Evolutionary conservation across 2,888 invertebrate species (phyloP), one percentile per base, ranked within the genome.

Genomic region (Nymphalis urticae): DNA sequence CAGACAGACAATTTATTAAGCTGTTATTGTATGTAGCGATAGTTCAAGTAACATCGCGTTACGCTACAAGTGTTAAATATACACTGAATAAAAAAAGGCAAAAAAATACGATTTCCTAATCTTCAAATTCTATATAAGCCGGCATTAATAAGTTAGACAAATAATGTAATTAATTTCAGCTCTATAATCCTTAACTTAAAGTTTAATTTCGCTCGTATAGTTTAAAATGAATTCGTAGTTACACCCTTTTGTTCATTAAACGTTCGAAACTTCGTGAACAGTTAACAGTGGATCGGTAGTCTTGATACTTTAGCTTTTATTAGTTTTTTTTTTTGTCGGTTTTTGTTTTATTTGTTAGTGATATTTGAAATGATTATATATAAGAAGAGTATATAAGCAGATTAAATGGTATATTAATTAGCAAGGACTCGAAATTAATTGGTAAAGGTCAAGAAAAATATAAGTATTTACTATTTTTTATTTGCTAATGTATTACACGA

Each of bases 41-140:
- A 32, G 24, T 60, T 42, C 60, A 48, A 60, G 13, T 21, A 69
- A 69, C 65, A 48, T 58, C 68, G n/a, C 56, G 50, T 36, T 50
- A 53, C 24, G 51, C 61, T 71, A 56, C 72, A 70, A 72, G 71
- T 75, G 61, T 73, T 77, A 79, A 82, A 6, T 32, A 32, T 81
- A 82, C 75, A 75, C 72, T 13, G 42, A 72, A 76, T 77, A 72
- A 82, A 82, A 80, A 82, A 82, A 80, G 75, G 77, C 75, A 80
- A 82, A 86, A 83, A 85, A 85, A 83, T 77, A 81, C 73, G 82
- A 81, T 87, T 88, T 87, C 87, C 89, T 91, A 92, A 91, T 90
- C 88, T 89, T 82, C 84, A 85, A 91, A 90, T 89, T 88, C 85
- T 87, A 83, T 87, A 85, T 87, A 85, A 85, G 83, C 85, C 80